These are phyloP conservation scores for Diprion similis DNA, from an alignment of 1,140 invertebrate species.

Conservation along the genomic window DNA sequence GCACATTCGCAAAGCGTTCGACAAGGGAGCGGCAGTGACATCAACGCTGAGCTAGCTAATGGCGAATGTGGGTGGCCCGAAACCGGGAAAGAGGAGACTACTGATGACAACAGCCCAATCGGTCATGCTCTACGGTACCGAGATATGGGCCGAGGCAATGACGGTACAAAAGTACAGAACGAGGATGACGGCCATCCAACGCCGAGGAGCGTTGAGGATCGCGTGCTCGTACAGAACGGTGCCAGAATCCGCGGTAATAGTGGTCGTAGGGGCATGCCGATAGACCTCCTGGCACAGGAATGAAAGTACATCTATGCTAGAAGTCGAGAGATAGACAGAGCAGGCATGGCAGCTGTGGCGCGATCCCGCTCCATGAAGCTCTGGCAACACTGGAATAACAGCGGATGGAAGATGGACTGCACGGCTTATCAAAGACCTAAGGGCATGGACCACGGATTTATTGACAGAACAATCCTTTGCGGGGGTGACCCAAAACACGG, in stretches of 20 bases:
- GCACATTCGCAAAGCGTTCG: too few species aligned
- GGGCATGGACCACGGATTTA: slow-evolving; percentile 31
- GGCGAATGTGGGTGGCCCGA: slow-evolving; percentile 35
- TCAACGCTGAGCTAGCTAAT: slow-evolving; percentile 27
- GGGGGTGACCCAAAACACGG: too few species aligned
- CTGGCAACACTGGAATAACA: slow-evolving; percentile 15
- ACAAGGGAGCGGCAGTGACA: slow-evolving; percentile 25
- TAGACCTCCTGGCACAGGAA: slow-evolving; percentile 4
- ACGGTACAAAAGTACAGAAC: slow-evolving; percentile 21
- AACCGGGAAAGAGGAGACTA: slow-evolving; percentile 24
- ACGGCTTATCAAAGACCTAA: slow-evolving; percentile 14
- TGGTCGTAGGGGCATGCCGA: too few species aligned
- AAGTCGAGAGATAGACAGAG: background rate
- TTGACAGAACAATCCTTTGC: too few species aligned
- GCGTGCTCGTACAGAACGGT: slow-evolving; percentile 33
- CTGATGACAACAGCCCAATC: slow-evolving; percentile 28
- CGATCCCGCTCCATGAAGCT: slow-evolving; percentile 25
- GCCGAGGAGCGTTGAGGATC: slow-evolving; percentile 27
- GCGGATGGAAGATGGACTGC: slow-evolving; percentile 32
- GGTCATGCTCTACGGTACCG: slow-evolving; percentile 33
- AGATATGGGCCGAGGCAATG: slow-evolving; percentile 28
- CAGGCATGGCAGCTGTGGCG: slow-evolving; percentile 10
- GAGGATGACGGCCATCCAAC: slow-evolving; percentile 25
- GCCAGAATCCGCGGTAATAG: slow-evolving; percentile 29
- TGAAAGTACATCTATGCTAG: slow-evolving; percentile 17